These are phyloP conservation scores for Harpalus rubripes DNA, from an alignment of 2,888 invertebrate species.

Conservation along the genomic window DNA sequence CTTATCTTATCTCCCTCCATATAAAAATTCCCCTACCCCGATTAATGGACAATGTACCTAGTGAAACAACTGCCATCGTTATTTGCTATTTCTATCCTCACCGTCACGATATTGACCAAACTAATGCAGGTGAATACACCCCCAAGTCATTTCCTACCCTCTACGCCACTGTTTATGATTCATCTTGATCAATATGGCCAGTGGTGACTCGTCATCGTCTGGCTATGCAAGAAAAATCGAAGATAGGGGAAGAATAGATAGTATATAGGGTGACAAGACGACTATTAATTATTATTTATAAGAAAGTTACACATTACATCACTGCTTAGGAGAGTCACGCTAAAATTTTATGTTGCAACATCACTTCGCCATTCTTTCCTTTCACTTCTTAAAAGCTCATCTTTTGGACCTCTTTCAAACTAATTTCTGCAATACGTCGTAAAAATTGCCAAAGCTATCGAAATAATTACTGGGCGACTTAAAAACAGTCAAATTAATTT, in stretches of 20 bases:
- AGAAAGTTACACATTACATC: no score
- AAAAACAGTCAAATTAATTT: no score
- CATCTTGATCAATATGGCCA: conserved; percentile 49
- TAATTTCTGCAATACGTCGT: no score
- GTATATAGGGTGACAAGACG: not conserved
- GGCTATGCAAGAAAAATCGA: conserved; percentile 10
- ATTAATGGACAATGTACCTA: not conserved
- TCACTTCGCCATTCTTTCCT: no score
- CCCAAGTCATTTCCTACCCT: conserved; percentile 1
- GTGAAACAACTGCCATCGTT: conserved; percentile 32
- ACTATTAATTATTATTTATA: no score
- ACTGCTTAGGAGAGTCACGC: no score
- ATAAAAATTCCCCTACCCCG: conserved; percentile 3
- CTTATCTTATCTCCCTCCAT: conserved; percentile 22
- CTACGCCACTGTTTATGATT: conserved; percentile 31
- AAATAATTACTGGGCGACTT: no score
- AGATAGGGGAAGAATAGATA: not conserved
- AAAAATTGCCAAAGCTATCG: no score
- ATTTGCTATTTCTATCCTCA: not conserved
- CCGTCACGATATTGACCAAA: conserved; percentile 36
- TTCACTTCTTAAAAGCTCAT: no score
- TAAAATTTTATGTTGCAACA: no score
- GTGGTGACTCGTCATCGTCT: conserved; percentile 49
- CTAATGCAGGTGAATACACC: conserved; percentile 35
- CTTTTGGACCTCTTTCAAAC: no score